Evolutionary conservation across 2,888 invertebrate genomes (phyloP).

Genomic region (Mamestra brassicae): DNA sequence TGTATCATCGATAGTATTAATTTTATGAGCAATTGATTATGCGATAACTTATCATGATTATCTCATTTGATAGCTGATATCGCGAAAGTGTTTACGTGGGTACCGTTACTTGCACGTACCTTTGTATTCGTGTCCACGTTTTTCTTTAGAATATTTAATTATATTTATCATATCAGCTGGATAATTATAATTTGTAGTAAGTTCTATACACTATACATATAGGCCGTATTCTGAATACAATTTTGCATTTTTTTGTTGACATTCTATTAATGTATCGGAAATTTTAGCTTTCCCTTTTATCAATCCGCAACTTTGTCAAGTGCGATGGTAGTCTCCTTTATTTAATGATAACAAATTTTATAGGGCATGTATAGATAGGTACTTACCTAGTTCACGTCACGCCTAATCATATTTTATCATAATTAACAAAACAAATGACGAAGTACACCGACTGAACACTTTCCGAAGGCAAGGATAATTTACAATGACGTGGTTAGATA

Average conservation of each 20-base stretch:
- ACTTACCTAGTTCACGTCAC: conserved; percentile 5
- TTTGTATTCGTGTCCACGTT: conserved; percentile 8
- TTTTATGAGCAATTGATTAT: conserved; percentile 55
- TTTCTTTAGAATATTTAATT: conserved; percentile 10
- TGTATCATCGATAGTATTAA: conserved; percentile 44
- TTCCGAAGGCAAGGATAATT: conserved; percentile 12
- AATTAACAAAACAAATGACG: conserved; percentile 17
- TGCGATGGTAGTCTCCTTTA: background rate
- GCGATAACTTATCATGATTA: conserved; percentile 53
- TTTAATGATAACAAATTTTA: background rate
- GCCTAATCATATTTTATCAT: conserved; percentile 19
- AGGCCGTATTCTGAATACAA: background rate
- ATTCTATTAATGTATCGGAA: background rate
- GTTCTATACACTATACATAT: background rate
- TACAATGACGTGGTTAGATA: conserved; percentile 26
- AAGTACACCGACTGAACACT: background rate
- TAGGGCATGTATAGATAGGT: background rate
- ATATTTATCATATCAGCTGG: conserved; percentile 13
- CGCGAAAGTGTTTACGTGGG: conserved; percentile 34
- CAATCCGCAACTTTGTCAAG: background rate
- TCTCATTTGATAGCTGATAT: conserved; percentile 49
- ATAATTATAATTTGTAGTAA: conserved; percentile 4
- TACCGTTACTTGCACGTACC: conserved; percentile 4
- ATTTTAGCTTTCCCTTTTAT: background rate
- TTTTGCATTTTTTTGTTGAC: too few relatives aligned